Percentiles rank a stretch among this genome's conserved stretches.
Conservation (phyloP, 2,888 invertebrate species). For the Drosophila atroscutellata region DNA sequence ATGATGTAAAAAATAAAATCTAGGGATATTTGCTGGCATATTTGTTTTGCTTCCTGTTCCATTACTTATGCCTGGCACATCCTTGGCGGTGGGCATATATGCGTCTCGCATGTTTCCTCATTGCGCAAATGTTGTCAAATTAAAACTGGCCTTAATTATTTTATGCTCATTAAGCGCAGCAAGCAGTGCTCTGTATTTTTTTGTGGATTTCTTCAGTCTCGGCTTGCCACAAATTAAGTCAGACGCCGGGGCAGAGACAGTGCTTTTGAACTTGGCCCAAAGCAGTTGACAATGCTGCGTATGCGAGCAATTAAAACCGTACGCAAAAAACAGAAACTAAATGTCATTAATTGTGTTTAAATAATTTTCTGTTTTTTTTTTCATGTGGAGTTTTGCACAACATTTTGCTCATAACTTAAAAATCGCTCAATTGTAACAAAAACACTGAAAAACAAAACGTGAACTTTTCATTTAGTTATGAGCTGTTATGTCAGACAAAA, state of each 20-base stretch:
- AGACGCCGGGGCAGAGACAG: conserved; percentile 36
- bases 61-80: conserved; percentile 29
- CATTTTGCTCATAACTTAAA: conserved; percentile 60
- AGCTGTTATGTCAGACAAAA: conserved; percentile 46
- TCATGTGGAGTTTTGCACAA: conserved; percentile 54
- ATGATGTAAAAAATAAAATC: background rate
- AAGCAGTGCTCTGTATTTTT: conserved; percentile 14
- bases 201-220: conserved; percentile 9
- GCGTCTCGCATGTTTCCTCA: conserved; percentile 50
- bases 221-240: conserved; percentile 52
- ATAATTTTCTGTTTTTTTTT: conserved; percentile 44
- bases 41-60: conserved; percentile 24
- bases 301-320: conserved; percentile 60
- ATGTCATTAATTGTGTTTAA: conserved; percentile 78
- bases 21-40: background rate
- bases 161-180: conserved; percentile 74
- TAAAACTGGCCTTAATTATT: conserved; percentile 80
- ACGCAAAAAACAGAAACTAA: conserved; percentile 42
- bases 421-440: conserved; percentile 73
- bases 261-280: conserved; percentile 69
- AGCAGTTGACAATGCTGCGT: conserved; percentile 62
- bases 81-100: conserved; percentile 40
- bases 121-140: conserved; percentile 69
- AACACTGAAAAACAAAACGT: conserved; percentile 1
- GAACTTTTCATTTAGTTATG: conserved; percentile 49